These are phyloP conservation scores for Suricata suricatta DNA, from an alignment of 2,113 vertebrate genomes.

Conservation along the genomic window DNA sequence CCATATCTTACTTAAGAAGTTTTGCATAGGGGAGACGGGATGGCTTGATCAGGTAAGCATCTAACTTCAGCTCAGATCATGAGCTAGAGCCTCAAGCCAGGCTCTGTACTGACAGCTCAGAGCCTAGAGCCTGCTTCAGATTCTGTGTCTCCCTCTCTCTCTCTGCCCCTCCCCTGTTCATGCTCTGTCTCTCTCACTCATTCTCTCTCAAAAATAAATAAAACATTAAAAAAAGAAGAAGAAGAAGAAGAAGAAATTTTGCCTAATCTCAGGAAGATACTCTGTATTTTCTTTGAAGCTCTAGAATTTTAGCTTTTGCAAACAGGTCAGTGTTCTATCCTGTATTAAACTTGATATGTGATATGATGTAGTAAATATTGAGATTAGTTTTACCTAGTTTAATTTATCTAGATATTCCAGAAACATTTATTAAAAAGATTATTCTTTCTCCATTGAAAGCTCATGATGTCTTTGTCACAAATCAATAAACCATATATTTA, in stretches of 20 bases:
- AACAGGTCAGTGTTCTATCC: background rate
- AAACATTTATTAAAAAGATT: background rate
- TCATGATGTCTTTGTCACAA: background rate
- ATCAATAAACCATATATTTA: background rate
- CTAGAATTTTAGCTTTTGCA: constrained; percentile 23
- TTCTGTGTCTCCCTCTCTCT: too few relatives aligned
- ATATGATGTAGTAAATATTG: background rate
- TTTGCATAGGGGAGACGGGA: background rate
- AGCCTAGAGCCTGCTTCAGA: too few relatives aligned
- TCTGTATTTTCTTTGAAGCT: background rate
- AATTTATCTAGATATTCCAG: background rate
- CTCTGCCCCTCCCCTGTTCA: too few relatives aligned
- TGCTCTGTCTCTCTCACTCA: too few relatives aligned
- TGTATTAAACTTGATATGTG: background rate
- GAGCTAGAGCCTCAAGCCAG: too few relatives aligned
- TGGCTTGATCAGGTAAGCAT: too few relatives aligned
- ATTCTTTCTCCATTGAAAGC: background rate
- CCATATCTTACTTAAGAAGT: background rate
- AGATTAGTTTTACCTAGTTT: background rate
- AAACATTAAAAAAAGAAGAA: too few relatives aligned
- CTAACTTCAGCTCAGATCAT: too few relatives aligned
- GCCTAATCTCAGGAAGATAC: background rate
- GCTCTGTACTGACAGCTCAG: too few relatives aligned
- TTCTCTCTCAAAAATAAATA: too few relatives aligned
- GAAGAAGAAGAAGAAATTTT: background rate